A percentile compares a stretch with the other conserved stretches of the same genome.
phyloP scores from a whole-genome alignment of 2,797 vertebrate species.

The Acipenser transmontanus region DNA sequence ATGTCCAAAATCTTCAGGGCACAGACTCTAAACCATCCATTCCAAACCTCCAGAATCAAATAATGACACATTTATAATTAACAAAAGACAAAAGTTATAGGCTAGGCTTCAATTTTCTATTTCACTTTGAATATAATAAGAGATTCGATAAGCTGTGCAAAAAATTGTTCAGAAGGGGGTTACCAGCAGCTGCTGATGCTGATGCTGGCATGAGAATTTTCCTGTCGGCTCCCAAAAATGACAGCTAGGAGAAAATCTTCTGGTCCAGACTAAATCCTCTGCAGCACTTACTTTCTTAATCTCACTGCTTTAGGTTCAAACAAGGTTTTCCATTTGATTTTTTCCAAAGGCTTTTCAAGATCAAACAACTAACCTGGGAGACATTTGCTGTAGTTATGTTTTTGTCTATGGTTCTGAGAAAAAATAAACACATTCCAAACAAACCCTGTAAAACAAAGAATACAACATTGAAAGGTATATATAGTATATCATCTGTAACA shows the following conservation, averaged over 20 bases:
- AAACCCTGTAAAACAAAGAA: constrained; percentile 46
- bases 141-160: neutral
- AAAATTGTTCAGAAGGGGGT: neutral
- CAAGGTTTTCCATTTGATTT: no score
- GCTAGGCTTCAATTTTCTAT: no score
- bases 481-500: neutral
- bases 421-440: constrained; percentile 67
- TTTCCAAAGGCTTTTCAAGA: neutral
- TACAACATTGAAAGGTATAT: neutral
- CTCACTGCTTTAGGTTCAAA: no score
- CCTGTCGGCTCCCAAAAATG: no score
- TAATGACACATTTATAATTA: neutral
- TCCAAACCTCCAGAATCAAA: no score
- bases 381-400: constrained; percentile 59
- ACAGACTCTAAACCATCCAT: no score
- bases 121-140: no score
- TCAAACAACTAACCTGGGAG: constrained; percentile 56
- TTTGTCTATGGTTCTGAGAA: constrained; percentile 61
- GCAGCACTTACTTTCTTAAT: no score
- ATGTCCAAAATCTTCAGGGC: no score
- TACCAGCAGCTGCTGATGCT: neutral
- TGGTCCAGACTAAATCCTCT: no score
- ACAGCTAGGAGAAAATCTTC: no score
- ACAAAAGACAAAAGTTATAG: no score
- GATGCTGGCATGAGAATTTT: neutral